Evolutionary conservation across 1,140 invertebrate species (phyloP).

Genomic region (Episyrphus balteatus): DNA sequence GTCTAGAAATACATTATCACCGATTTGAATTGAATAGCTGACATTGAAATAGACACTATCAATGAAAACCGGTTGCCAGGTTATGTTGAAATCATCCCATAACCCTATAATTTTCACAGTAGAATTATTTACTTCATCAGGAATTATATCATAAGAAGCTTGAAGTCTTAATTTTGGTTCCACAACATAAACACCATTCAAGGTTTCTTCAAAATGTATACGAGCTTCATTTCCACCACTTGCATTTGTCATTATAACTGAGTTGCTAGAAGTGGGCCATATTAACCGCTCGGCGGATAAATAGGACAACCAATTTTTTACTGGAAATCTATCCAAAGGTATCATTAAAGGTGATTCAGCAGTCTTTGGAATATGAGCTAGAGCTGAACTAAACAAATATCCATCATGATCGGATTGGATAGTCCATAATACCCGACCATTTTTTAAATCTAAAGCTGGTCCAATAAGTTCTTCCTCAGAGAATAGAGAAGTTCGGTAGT

Average conservation of each 20-base stretch:
- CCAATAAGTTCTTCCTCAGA: slow-evolving; percentile 40
- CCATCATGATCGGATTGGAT: slow-evolving; percentile 61
- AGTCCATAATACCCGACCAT: slow-evolving; percentile 66
- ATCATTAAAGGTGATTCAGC: not conserved
- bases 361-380: not conserved
- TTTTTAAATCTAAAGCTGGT: slow-evolving; percentile 64
- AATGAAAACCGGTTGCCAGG: slow-evolving; percentile 58
- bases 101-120: slow-evolving; percentile 56
- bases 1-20: slow-evolving; percentile 2
- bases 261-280: not conserved
- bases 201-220: not conserved
- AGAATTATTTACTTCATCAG: slow-evolving; percentile 48
- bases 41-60: slow-evolving; percentile 61
- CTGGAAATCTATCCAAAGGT: too few relatives aligned
- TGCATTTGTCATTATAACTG: not conserved
- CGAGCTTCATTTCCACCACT: not conserved
- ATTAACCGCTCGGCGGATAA: too few relatives aligned
- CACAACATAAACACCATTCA: slow-evolving; percentile 8
- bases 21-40: slow-evolving; percentile 11
- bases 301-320: too few relatives aligned
- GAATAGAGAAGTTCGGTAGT: not conserved
- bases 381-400: slow-evolving; percentile 10
- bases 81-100: slow-evolving; percentile 67
- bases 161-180: not conserved
- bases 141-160: slow-evolving; percentile 45